Base-by-base conservation (phyloP, 2,888 invertebrate species). In the Gonocerus acuteangulatus region DNA sequence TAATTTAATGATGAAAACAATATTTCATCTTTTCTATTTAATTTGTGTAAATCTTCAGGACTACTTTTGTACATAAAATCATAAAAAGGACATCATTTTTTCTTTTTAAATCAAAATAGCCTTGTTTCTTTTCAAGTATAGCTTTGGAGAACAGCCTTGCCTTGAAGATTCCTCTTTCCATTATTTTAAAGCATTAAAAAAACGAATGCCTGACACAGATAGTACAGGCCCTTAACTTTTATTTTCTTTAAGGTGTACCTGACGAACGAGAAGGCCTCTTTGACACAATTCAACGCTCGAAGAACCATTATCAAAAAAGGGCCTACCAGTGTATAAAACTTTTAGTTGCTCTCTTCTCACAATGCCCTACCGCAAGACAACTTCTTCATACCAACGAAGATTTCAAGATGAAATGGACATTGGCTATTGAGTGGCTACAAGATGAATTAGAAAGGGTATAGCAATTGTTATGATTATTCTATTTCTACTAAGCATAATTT, bases 291-390 rank as follows among this genome's bases (percentile, higher is more conserved):
- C 84, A 87, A 69, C 84, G 91, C 65, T 89, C 92, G 62, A 95
- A 94, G 76, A 89, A 87, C 67, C 93, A 95, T 77, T 94, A 95
- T 77, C 95, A 95, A 76, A 95, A 95, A 77, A 82, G 95, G 67
- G 93, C 95, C 66, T 96, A 96, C 78, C 93, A 95, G 75, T 95
- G 95, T 77, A 91, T 96, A 66, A 96, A 96, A 78, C 89, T 93
- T 73, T 82, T 96, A 78, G 95, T 95, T 66, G 84, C 87, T 69
- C 80, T 95, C 67, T 93, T 95, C 79, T 83, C 85, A 70, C 86
- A 89, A 75, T 91, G 92, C 74, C 83, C 84, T 60, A 80, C 84
- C 64, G 92, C 92, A 21, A 82, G 86, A 71, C 82, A 85, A 71
- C 84, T 94, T 76, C 80, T 95, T 69, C 83, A 86, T 72, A 81